Evolutionary conservation across 1,140 invertebrate genomes (phyloP), one percentile per base, ranked within the genome.

Genomic region (Vanessa atalanta): DNA sequence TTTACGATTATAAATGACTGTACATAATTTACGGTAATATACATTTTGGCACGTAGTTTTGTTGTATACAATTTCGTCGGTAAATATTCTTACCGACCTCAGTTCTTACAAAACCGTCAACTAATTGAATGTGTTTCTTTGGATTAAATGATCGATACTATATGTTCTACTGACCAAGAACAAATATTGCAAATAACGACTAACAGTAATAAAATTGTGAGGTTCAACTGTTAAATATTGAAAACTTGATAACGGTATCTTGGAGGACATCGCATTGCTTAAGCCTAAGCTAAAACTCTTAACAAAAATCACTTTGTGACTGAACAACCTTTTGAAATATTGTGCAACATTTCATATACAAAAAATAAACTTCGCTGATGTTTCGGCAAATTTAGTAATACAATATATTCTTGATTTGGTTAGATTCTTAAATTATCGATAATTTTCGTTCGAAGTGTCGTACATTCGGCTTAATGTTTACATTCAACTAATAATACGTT

Each of bases 401-500:
- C 7, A 37, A 61, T 20, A 61, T 20, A 61, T 12, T 7, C 14
- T 15, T 37, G 43, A 47, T 65, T 75, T 69, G 65, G 64, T 67
- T 67, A 76, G 69, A 63, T 66, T 73, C 50, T 68, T 71, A 75
- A 57, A 73, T 67, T 69, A 63, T 65, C 47, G 61, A 73, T 65
- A 55, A 68, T 50, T 69, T 82, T 87, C 81, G 83, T 79, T 88
- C 85, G 83, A 79, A 81, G 79, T 83, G 70, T 81, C 80, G 80
- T 82, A 77, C 65, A 82, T 85, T 85, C 79, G 82, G 79, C 77
- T 83, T 84, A 87, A 72, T 77, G 66, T 84, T 82, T 85, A 88
- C 72, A 88, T 82, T 88, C 79, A 88, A 89, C 84, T 89, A 89
- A 89, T 82, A 87, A 83, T 91, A 90, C 81, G 81, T 86, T 86